These are phyloP conservation scores for Mythimna vitellina DNA, from an alignment of 2,888 invertebrate species.

Conservation along the genomic window DNA sequence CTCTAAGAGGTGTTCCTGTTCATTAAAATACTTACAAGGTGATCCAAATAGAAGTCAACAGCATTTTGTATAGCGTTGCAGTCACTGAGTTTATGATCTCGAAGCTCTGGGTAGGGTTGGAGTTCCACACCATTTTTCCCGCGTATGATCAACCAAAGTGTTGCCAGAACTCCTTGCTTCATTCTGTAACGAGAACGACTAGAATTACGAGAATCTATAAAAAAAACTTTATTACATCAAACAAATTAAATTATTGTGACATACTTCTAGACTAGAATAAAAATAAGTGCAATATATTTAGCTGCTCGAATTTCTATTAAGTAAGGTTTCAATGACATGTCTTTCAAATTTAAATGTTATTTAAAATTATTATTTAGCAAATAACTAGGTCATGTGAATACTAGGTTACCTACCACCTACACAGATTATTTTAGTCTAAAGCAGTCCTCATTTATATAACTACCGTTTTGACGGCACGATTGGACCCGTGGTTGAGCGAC, in stretches of 20 bases:
- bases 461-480: neutral
- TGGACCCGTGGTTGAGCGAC: too few relatives aligned
- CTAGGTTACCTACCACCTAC: neutral
- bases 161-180: slow-evolving; percentile 92
- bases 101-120: slow-evolving; percentile 92
- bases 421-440: neutral
- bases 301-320: neutral
- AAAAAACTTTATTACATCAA: slow-evolving; percentile 6
- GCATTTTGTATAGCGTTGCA: slow-evolving; percentile 93
- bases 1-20: neutral
- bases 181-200: slow-evolving; percentile 72
- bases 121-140: slow-evolving; percentile 73
- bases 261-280: neutral
- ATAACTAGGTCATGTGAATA: slow-evolving; percentile 4
- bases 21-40: slow-evolving; percentile 73
- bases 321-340: slow-evolving; percentile 4
- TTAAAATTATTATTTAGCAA: slow-evolving; percentile 1
- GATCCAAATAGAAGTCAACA: slow-evolving; percentile 91
- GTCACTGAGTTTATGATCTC: slow-evolving; percentile 92
- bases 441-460: neutral
- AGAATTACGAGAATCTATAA: neutral
- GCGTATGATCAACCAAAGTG: slow-evolving; percentile 87
- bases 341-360: slow-evolving; percentile 6
- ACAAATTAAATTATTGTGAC: neutral
- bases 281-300: slow-evolving; percentile 3